Percentiles rank a stretch among this genome's conserved stretches.
Evolutionary conservation across 53 echinoderm and acorn worm species (phyloP).

Genomic region (Holothuria leucospilota): DNA sequence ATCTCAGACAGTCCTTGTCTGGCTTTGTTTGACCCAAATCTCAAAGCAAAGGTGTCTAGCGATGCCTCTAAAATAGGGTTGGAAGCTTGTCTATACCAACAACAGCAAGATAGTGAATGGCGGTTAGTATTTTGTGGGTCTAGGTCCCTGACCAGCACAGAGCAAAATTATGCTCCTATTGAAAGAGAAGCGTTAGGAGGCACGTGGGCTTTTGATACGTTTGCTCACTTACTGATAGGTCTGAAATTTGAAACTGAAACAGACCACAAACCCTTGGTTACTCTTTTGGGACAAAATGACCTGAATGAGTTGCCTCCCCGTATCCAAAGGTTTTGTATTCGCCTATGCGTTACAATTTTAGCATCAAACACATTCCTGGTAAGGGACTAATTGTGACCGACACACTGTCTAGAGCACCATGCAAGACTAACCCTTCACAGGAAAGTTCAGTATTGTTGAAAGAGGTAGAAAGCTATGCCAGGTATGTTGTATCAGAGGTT

Average conservation of each 20-base stretch:
- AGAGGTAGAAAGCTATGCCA: too few relatives aligned
- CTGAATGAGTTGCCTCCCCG: constrained; percentile 52
- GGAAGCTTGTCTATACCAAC: constrained; percentile 53
- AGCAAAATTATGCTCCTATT: too few relatives aligned
- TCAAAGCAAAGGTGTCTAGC: constrained; percentile 52
- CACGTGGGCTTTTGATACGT: not conserved
- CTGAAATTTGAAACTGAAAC: not conserved
- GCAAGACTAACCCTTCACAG: too few relatives aligned
- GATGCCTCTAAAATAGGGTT: constrained; percentile 52
- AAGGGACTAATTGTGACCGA: constrained; percentile 45
- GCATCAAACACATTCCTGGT: constrained; percentile 55
- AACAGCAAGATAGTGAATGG: constrained; percentile 49
- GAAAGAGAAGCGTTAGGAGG: constrained; percentile 21
- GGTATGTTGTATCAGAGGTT: too few relatives aligned
- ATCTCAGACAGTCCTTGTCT: too few relatives aligned
- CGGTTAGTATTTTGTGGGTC: constrained; percentile 53
- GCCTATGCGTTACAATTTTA: constrained; percentile 49
- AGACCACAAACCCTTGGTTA: constrained; percentile 14
- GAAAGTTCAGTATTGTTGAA: too few relatives aligned
- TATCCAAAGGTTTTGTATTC: constrained; percentile 63
- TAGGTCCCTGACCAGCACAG: too few relatives aligned
- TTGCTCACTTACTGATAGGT: constrained; percentile 2
- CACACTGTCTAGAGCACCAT: constrained; percentile 66
- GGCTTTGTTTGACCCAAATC: too few relatives aligned
- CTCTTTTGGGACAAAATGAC: constrained; percentile 37